Percentiles rank a stretch among this genome's conserved stretches.
Conservation (phyloP, 2,797 vertebrate genomes). For the Melanotaenia trifasciata region DNA sequence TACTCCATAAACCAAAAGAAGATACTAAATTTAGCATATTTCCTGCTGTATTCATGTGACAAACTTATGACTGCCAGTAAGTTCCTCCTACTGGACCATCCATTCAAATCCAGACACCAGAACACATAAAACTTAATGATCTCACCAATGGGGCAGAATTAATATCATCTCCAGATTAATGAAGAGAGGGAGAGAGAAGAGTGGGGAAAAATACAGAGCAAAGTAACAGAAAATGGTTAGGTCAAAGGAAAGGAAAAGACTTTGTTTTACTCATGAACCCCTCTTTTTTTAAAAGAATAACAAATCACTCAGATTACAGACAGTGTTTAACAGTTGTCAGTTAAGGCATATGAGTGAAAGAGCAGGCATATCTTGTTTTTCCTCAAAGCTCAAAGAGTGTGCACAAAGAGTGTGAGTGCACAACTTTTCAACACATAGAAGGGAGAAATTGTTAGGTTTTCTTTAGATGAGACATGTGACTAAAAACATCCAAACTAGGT, state of each 20-base stretch:
- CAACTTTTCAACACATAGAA: not conserved
- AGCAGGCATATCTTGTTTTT: conserved; percentile 45
- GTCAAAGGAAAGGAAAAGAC: not conserved
- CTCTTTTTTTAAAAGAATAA: conserved; percentile 21
- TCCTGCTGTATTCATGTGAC: conserved; percentile 19
- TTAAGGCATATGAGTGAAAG: conserved; percentile 39
- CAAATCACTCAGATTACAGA: conserved; percentile 33
- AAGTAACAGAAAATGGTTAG: not conserved
- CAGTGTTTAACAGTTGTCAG: conserved; percentile 54
- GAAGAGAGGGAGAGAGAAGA: not conserved
- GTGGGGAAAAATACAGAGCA: conserved; percentile 1
- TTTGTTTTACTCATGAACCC: conserved; percentile 40
- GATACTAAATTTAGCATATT: conserved; percentile 23
- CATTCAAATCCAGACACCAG: conserved; percentile 45
- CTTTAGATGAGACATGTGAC: not conserved
- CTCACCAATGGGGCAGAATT: conserved; percentile 36
- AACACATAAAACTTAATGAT: conserved; percentile 58
- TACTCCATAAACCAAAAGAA: not conserved
- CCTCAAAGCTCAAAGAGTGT: conserved; percentile 23
- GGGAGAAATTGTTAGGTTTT: not conserved
- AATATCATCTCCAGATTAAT: conserved; percentile 48
- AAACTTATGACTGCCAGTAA: conserved; percentile 9
- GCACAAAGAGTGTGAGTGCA: too few relatives aligned
- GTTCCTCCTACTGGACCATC: conserved; percentile 30
- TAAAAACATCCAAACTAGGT: not conserved